Conservation (phyloP, 2,797 vertebrate genomes). For the Amazona finschi region DNA sequence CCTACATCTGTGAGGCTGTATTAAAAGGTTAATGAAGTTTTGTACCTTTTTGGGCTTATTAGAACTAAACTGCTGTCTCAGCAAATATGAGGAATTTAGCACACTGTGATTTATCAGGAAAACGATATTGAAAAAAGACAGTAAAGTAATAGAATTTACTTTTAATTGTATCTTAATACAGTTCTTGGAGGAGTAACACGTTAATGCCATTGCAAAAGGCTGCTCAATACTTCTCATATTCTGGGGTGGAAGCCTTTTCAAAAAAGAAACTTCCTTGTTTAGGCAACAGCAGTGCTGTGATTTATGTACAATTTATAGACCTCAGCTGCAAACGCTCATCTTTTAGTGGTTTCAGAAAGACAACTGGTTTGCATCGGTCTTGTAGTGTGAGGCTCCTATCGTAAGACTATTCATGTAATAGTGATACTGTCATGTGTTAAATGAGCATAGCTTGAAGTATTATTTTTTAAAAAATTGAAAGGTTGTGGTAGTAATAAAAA, state of each 20-base stretch:
- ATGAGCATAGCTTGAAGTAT: conserved; percentile 78
- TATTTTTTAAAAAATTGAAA: conserved; percentile 81
- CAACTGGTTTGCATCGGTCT: conserved; percentile 21
- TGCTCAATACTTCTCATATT: not conserved
- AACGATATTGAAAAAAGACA: conserved; percentile 3
- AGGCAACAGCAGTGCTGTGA: not conserved
- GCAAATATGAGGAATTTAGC: conserved; percentile 64
- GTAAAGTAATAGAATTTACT: conserved; percentile 54
- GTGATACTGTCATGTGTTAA: conserved; percentile 74
- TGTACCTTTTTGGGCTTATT: conserved; percentile 70
- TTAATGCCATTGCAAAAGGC: conserved; percentile 26
- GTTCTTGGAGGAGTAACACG: conserved; percentile 13
- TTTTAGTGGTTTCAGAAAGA: conserved; percentile 50
- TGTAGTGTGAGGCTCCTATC: conserved; percentile 2
- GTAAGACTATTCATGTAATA: conserved; percentile 42
- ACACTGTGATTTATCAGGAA: conserved; percentile 28
- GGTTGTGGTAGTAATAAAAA: conserved; percentile 84
- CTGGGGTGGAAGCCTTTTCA: not conserved
- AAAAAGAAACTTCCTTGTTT: conserved; percentile 8
- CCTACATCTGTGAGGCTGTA: conserved; percentile 68
- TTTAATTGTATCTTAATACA: conserved; percentile 53
- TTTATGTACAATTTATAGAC: conserved; percentile 41
- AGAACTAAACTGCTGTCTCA: conserved; percentile 68
- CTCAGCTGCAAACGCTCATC: conserved; percentile 32
- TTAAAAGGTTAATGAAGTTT: conserved; percentile 80